Base-by-base conservation (phyloP, 2,113 vertebrate species). In the Manacus vitellinus region DNA sequence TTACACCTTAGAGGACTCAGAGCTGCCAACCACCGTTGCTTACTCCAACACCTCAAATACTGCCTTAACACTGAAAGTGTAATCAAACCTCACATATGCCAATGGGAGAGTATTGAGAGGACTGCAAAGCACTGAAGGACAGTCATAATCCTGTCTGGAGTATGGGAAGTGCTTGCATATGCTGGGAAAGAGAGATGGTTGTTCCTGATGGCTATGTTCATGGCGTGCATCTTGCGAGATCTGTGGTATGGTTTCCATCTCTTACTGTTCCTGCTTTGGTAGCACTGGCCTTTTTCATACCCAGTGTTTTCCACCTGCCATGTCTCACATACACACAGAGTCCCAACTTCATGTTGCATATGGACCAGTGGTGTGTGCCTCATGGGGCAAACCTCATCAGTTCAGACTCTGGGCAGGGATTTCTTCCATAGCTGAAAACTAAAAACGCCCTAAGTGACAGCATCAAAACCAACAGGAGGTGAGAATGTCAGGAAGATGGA, bases 331-430 rank as follows among this genome's bases (percentile, higher is more conserved):
- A n/a, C 24, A 35, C 17, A n/a, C 10, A 19, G 2, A 37, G 6
- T 66, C 23, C 17, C 66, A 75, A 33, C 30, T 11, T 6, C 11
- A 14, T 11, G 3, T 18, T 47, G 46, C 12, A 3, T 8, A 33
- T 1, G 7, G 41, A 35, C 33, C 0, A 0, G 9, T 0, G 1
- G 13, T 10, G 21, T 35, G 54, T 51, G 35, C 35, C 25, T 27
- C 35, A 30, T 0, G 0, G 65, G 39, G 17, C 2, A 3, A 78
- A 74, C 30, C 44, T 55, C 55, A 43, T 30, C 58, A 12, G 21
- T 43, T 52, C 75, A 24, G 62, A 24, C 8, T 56, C 46, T 20
- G 24, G 58, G 20, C 14, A 37, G 46, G 8, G 15, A 54, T 82
- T 75, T 49, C 20, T 88, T 79, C 51, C 52, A 31, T 1, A 59